These are phyloP conservation scores for Pilophorus perplexus DNA, from an alignment of 2,888 invertebrate species.

Conservation along the genomic window DNA sequence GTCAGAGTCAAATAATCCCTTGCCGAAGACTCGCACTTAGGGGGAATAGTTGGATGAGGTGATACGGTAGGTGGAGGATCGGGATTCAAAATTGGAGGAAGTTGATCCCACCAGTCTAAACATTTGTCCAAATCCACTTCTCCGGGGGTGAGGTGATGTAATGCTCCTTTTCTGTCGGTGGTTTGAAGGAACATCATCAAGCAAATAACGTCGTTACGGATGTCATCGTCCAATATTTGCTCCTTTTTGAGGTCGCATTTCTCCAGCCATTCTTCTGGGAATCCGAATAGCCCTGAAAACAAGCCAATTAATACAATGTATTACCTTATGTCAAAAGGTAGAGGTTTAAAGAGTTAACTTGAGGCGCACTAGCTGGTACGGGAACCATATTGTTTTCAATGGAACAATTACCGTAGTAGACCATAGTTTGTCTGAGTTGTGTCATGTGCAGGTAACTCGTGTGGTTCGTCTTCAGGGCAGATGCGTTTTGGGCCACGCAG, in stretches of 20 bases:
- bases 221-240: conserved; percentile 16
- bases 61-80: background rate
- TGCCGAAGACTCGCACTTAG: background rate
- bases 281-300: conserved; percentile 11
- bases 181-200: conserved; percentile 2
- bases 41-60: background rate
- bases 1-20: background rate
- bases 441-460: conserved; percentile 3
- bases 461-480: background rate
- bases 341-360: too few relatives aligned
- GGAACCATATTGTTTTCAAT: too few relatives aligned
- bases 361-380: too few relatives aligned
- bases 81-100: background rate
- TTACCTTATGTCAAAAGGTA: too few relatives aligned
- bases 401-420: conserved; percentile 11
- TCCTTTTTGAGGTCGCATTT: conserved; percentile 19
- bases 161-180: conserved; percentile 3
- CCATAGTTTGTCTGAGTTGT: conserved; percentile 4
- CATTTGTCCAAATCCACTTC: conserved; percentile 31
- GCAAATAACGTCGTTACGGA: conserved; percentile 15
- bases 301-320: too few relatives aligned
- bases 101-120: conserved; percentile 28
- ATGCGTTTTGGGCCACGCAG: conserved; percentile 17
- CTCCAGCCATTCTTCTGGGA: conserved; percentile 12
- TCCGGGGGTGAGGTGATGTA: conserved; percentile 13